A percentile compares a stretch with the other conserved stretches of the same genome.
Conservation (phyloP, 2,113 vertebrate genomes). For the Siniperca chuatsi region DNA sequence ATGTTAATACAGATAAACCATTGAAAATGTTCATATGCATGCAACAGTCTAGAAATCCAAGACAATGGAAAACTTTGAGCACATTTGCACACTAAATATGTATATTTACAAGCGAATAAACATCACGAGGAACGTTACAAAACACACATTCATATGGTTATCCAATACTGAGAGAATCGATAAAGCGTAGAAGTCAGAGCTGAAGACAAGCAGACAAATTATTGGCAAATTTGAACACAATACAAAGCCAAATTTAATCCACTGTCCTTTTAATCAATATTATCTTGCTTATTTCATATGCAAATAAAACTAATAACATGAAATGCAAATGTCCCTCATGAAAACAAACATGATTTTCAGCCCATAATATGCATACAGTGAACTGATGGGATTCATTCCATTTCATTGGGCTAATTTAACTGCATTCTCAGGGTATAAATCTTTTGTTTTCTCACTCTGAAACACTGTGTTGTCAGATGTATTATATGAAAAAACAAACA, state of each 20-base stretch:
- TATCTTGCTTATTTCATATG: slow-evolving; percentile 46
- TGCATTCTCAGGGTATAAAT: slow-evolving; percentile 14
- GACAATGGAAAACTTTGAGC: slow-evolving; percentile 7
- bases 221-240: slow-evolving; percentile 40
- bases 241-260: slow-evolving; percentile 30
- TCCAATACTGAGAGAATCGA: slow-evolving; percentile 33
- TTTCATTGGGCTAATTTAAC: slow-evolving; percentile 34
- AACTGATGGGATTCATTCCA: slow-evolving; percentile 45
- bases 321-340: slow-evolving; percentile 46
- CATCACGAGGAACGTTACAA: slow-evolving; percentile 21
- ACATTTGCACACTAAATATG: slow-evolving; percentile 30
- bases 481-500: slow-evolving; percentile 30
- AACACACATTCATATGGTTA: slow-evolving; percentile 50
- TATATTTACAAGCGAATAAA: slow-evolving; percentile 67
- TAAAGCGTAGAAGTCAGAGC: slow-evolving; percentile 29
- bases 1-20: slow-evolving; percentile 72
- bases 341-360: slow-evolving; percentile 46
- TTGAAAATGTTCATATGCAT: slow-evolving; percentile 47
- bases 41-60: slow-evolving; percentile 35
- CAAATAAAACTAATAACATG: slow-evolving; percentile 47
- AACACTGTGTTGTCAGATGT: slow-evolving; percentile 30
- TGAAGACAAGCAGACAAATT: slow-evolving; percentile 29
- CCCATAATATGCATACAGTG: slow-evolving; percentile 23
- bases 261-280: slow-evolving; percentile 15
- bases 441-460: slow-evolving; percentile 23